Conservation (phyloP, 2,113 vertebrate species). For the Rostratula benghalensis region DNA sequence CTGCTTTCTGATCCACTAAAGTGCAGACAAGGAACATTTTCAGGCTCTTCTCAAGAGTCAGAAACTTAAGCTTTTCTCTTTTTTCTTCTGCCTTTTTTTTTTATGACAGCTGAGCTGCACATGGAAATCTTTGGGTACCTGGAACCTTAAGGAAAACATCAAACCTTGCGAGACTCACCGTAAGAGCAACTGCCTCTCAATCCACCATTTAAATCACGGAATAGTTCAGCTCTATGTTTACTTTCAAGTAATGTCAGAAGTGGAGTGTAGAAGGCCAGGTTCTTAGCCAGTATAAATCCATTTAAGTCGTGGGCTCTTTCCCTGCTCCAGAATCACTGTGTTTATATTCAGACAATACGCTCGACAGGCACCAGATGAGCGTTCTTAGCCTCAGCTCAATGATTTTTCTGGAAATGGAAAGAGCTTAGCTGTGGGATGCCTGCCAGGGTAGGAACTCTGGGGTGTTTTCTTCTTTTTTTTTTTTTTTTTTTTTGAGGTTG, state of each 20-base stretch:
- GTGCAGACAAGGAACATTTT: slow-evolving; percentile 43
- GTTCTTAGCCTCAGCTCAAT: slow-evolving; percentile 72
- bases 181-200: slow-evolving; percentile 1
- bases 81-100: not conserved
- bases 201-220: not conserved
- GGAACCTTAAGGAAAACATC: slow-evolving; percentile 31
- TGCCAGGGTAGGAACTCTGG: slow-evolving; percentile 65
- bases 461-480: not conserved
- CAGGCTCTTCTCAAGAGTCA: slow-evolving; percentile 38
- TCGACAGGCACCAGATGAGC: slow-evolving; percentile 70
- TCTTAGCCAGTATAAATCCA: slow-evolving; percentile 49
- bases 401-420: slow-evolving; percentile 72
- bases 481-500: not conserved
- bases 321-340: slow-evolving; percentile 50
- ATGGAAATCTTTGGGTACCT: slow-evolving; percentile 36
- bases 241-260: slow-evolving; percentile 72
- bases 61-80: not conserved
- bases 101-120: not conserved
- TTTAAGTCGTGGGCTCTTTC: not conserved
- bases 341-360: slow-evolving; percentile 72
- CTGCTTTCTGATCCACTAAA: slow-evolving; percentile 53
- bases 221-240: slow-evolving; percentile 46
- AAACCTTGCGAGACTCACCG: not conserved
- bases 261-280: slow-evolving; percentile 50
- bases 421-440: slow-evolving; percentile 55